phyloP scores from a whole-genome alignment of 2,888 invertebrate genomes.

The Lepidocyrtinus sp. region DNA sequence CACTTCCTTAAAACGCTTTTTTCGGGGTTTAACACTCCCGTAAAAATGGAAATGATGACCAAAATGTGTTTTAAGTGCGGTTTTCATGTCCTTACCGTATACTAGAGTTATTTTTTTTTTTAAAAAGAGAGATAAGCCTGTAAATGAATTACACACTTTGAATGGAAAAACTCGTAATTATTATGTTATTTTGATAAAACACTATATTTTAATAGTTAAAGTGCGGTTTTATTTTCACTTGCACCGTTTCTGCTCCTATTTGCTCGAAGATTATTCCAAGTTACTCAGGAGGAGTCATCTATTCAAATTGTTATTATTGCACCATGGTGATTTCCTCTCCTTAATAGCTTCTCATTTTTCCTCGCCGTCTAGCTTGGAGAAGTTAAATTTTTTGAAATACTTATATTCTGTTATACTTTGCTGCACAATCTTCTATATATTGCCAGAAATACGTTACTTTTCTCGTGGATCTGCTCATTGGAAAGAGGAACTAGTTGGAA shows the following conservation, averaged over 20 bases:
- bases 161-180: background rate
- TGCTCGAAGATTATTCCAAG: background rate
- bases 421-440: too few relatives aligned
- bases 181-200: slow-evolving; percentile 7
- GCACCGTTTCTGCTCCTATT: background rate
- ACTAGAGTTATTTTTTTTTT: background rate
- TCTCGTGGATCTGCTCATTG: too few relatives aligned
- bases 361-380: too few relatives aligned
- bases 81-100: too few relatives aligned
- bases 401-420: too few relatives aligned
- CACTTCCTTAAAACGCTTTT: background rate
- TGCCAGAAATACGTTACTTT: too few relatives aligned
- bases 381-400: too few relatives aligned
- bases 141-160: background rate
- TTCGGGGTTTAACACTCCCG: background rate
- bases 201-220: too few relatives aligned
- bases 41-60: background rate
- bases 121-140: background rate
- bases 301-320: slow-evolving; percentile 58
- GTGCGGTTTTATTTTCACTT: slow-evolving; percentile 28
- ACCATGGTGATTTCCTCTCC: slow-evolving; percentile 54
- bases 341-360: slow-evolving; percentile 30
- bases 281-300: slow-evolving; percentile 32
- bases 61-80: background rate
- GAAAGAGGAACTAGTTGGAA: too few relatives aligned